A percentile compares a stretch with the other conserved stretches of the same genome.
These are phyloP conservation scores for Prochilodus magdalenae DNA, from an alignment of 2,113 vertebrate species.

Conservation along the genomic window DNA sequence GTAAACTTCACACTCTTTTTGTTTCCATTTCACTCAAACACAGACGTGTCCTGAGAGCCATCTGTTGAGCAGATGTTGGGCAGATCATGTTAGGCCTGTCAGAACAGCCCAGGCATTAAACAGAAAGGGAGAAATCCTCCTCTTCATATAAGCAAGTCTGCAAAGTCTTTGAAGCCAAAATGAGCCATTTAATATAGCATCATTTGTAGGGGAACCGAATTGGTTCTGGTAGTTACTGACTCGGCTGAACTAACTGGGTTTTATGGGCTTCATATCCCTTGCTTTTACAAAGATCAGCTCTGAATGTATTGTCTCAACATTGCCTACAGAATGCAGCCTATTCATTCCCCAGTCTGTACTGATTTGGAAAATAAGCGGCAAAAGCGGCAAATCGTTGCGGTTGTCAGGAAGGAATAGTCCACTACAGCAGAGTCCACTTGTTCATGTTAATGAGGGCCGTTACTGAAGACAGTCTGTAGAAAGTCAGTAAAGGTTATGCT, in stretches of 20 bases:
- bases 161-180: neutral
- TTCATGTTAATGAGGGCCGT: neutral
- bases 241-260: neutral
- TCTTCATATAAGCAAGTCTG: neutral
- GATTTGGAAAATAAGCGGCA: too few species aligned
- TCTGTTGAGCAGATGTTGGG: constrained; percentile 42
- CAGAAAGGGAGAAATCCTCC: neutral
- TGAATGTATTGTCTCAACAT: too few species aligned
- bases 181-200: neutral
- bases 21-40: constrained; percentile 1
- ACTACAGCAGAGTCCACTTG: too few species aligned
- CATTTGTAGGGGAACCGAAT: neutral
- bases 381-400: too few species aligned
- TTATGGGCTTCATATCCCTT: neutral
- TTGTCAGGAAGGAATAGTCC: too few species aligned
- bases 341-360: too few species aligned
- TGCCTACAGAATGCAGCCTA: too few species aligned
- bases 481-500: neutral
- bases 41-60: constrained; percentile 17
- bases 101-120: constrained; percentile 1
- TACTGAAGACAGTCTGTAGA: too few species aligned
- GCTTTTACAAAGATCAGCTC: too few species aligned
- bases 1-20: constrained; percentile 25
- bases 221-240: neutral
- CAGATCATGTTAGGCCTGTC: constrained; percentile 18